Base-by-base conservation (phyloP, 2,797 vertebrate genomes). In the Semotilus atromaculatus region DNA sequence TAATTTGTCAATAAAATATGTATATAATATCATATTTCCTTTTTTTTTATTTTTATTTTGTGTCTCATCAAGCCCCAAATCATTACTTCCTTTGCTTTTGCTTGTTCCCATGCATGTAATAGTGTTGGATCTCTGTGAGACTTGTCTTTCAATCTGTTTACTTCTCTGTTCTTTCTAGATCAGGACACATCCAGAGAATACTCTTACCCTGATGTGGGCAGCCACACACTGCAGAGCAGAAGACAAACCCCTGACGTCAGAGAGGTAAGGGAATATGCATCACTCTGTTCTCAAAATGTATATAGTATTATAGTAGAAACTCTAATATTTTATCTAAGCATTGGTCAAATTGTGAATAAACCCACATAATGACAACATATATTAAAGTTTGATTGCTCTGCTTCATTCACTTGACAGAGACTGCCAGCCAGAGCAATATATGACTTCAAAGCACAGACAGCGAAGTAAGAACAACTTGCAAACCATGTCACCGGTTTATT, bases 371-470 rank as follows among this genome's bases (percentile, higher is more conserved):
- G 7, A n/a, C 11, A 73, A 4, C 5, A 13, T 26, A n/a, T 16
- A 60, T 13, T 75, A 29, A 64, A 70, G 26, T 60, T 34, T n/a
- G 34, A 60, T 87, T 72, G 1, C 11, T 85, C 26, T 71, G 60
- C 21, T 81, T 85, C 43, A 10, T 68, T 85, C 86, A 18, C 78
- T 31, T 36, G 58, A 92, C 93, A 96, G 96, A 95, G 94, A 90
- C 85, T 96, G 90, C 94, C 95, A 92, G 96, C 96, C 90, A 96
- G 93, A 94, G 97, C 96, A 90, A 94, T 96, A 72, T 97, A 97
- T 86, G 96, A 97, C 90, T 97, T 97, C 91, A 97, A 96, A 91
- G 97, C 97, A 92, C 96, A 97, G 89, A 96, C 96, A 81, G 91
- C 96, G 89, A 97, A 97, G 97, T 97, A 96, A 96, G 96, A 82